A percentile compares a stretch with the other conserved stretches of the same genome.
These are phyloP conservation scores for Hipparchia semele DNA, from an alignment of 2,888 invertebrate genomes.

Conservation along the genomic window DNA sequence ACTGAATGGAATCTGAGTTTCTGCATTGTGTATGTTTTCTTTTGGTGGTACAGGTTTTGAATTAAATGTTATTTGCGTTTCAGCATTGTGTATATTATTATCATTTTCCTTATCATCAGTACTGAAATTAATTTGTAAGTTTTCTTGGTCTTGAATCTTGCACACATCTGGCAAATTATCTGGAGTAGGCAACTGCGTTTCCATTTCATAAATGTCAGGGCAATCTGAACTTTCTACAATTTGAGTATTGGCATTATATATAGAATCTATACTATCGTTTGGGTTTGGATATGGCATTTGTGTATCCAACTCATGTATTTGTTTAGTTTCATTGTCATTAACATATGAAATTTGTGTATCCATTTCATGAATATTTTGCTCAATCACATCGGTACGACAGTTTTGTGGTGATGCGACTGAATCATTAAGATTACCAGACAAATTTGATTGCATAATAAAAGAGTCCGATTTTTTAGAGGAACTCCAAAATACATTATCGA, in stretches of 20 bases:
- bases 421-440: constrained; percentile 50
- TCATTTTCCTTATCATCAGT: constrained; percentile 57
- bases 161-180: constrained; percentile 55
- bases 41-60: constrained; percentile 14
- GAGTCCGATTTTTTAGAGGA: constrained; percentile 66
- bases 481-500: constrained; percentile 62
- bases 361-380: constrained; percentile 49
- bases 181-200: constrained; percentile 45
- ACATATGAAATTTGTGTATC: constrained; percentile 58
- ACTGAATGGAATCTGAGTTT: constrained; percentile 18
- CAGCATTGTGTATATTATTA: constrained; percentile 47
- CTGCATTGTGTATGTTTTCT: constrained; percentile 13
- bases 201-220: constrained; percentile 38
- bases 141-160: constrained; percentile 57
- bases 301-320: constrained; percentile 47
- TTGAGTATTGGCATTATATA: constrained; percentile 57
- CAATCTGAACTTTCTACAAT: constrained; percentile 35
- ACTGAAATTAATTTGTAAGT: constrained; percentile 58
- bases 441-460: constrained; percentile 52
- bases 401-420: constrained; percentile 46
- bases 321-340: constrained; percentile 42
- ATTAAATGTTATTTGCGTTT: constrained; percentile 39
- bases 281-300: constrained; percentile 29
- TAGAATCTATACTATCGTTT: constrained; percentile 46
- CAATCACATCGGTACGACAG: constrained; percentile 28